These are phyloP conservation scores for Pseudoatta argentina DNA, from an alignment of 1,140 invertebrate genomes.

Conservation along the genomic window DNA sequence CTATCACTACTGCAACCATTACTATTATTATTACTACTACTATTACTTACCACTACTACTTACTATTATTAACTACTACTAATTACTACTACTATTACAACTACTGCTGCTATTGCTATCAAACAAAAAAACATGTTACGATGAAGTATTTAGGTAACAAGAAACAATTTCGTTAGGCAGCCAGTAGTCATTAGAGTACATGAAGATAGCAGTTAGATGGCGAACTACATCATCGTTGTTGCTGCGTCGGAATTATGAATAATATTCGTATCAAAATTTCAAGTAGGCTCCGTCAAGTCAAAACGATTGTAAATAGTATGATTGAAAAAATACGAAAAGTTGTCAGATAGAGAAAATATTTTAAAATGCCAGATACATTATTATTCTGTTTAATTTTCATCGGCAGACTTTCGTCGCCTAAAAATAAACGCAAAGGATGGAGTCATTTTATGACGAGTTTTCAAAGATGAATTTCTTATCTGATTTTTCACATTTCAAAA, in stretches of 20 bases:
- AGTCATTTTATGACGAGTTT: conserved; percentile 47
- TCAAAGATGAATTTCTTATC: conserved; percentile 24
- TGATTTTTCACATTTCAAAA: neutral
- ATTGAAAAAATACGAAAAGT: conserved; percentile 1
- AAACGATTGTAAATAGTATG: conserved; percentile 47
- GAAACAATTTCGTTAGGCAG: conserved; percentile 80
- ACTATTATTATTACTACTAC: conserved; percentile 74
- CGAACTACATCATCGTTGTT: conserved; percentile 59
- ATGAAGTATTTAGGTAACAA: conserved; percentile 73
- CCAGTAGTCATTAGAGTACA: conserved; percentile 79
- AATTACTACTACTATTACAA: conserved; percentile 64
- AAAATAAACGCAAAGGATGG: conserved; percentile 12
- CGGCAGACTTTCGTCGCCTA: conserved; percentile 66
- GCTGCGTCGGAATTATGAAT: conserved; percentile 67
- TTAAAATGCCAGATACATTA: conserved; percentile 39
- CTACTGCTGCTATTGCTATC: conserved; percentile 57
- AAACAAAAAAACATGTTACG: conserved; percentile 65
- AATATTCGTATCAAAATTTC: conserved; percentile 68
- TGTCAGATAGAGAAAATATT: conserved; percentile 16
- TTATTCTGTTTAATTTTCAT: conserved; percentile 69
- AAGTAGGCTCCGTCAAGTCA: conserved; percentile 59
- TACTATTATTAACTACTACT: conserved; percentile 72
- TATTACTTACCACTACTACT: conserved; percentile 74
- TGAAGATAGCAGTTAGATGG: conserved; percentile 69
- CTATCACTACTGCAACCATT: conserved; percentile 71